A percentile compares a stretch with the other conserved stretches of the same genome.
These are phyloP conservation scores for Nomada goodeniana DNA, from an alignment of 2,888 invertebrate genomes.

Conservation along the genomic window DNA sequence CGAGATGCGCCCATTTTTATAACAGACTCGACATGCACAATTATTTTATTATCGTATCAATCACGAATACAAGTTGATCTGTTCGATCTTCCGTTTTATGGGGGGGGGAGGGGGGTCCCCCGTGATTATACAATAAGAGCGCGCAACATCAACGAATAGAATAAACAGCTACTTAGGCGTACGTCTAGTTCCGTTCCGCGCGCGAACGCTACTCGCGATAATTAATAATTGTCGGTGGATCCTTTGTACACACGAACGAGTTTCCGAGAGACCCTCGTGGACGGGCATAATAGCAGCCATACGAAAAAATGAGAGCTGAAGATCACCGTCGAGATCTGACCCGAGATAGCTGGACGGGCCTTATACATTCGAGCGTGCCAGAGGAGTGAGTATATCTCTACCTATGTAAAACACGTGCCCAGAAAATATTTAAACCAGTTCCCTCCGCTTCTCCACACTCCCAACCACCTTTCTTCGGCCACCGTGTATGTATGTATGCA, in stretches of 20 bases:
- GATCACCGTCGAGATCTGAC: conserved; percentile 80
- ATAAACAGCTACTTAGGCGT: conserved; percentile 8
- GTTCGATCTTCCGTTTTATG: too few relatives aligned
- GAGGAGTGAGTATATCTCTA: conserved; percentile 72
- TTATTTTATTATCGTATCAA: too few relatives aligned
- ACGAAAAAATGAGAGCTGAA: conserved; percentile 78
- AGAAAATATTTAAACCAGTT: conserved; percentile 79
- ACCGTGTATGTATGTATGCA: conserved; percentile 18
- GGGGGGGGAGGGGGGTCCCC: too few relatives aligned
- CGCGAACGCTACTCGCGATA: conserved; percentile 57
- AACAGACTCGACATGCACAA: too few relatives aligned
- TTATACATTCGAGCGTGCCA: conserved; percentile 77
- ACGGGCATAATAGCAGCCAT: conserved; percentile 74
- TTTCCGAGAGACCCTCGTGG: conserved; percentile 71
- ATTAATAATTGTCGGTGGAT: conserved; percentile 71
- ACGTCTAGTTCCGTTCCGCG: conserved; percentile 2
- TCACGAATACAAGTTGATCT: too few relatives aligned
- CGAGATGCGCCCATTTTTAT: background rate
- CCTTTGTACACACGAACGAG: conserved; percentile 69
- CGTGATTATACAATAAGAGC: too few relatives aligned
- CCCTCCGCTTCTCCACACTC: conserved; percentile 47
- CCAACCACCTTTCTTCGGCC: conserved; percentile 19
- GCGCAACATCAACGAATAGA: background rate
- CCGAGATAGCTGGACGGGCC: conserved; percentile 76
- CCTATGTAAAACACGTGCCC: conserved; percentile 80